Base-by-base conservation (phyloP, 2,797 vertebrate species). In the Picus viridis region DNA sequence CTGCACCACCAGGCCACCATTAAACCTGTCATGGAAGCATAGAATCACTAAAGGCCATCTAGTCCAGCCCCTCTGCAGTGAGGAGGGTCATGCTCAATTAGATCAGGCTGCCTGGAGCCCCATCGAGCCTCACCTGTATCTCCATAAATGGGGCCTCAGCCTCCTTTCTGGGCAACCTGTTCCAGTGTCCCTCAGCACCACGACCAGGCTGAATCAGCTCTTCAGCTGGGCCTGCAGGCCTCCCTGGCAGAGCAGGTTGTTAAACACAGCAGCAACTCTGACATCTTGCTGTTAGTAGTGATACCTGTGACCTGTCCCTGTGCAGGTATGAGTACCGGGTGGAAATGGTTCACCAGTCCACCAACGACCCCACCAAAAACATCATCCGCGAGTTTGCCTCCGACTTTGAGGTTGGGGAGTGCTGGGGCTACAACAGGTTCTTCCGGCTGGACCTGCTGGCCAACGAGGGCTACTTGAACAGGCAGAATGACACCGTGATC, bases 401-500 rank as follows among this genome's bases (percentile, higher is more conserved):
- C 0, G 99, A 99, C 94, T 99, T 99, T 78, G 99, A 99, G 96
- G 99, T 99, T 58, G 99, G 99, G 10, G 99, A 99, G 57, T 99
- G 99, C 61, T 99, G 99, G 99, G 99, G 99, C 7, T 99, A 99
- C 97, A 99, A 99, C 97, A 98, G 99, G 68, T 99, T 99, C 98
- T 99, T 99, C 93, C 98, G 99, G 45, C 97, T 99, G 80, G 99
- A 99, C 93, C 98, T 99, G 56, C 98, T 99, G 80, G 99, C 99
- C 93, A 99, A 99, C 29, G 99, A 99, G 96, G 99, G 99, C 54
- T 99, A 99, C 95, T 96, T 99, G 88, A 99, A 99, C 98, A 98
- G 98, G 96, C 98, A 99, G 95, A 99, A 98, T 0, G 99, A 99
- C 98, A 99, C 99, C 0, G 98, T 99, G 23, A 99, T 99, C 75